Evolutionary conservation across 1,140 invertebrate species (phyloP).

Genomic region (Micrasema minimum): DNA sequence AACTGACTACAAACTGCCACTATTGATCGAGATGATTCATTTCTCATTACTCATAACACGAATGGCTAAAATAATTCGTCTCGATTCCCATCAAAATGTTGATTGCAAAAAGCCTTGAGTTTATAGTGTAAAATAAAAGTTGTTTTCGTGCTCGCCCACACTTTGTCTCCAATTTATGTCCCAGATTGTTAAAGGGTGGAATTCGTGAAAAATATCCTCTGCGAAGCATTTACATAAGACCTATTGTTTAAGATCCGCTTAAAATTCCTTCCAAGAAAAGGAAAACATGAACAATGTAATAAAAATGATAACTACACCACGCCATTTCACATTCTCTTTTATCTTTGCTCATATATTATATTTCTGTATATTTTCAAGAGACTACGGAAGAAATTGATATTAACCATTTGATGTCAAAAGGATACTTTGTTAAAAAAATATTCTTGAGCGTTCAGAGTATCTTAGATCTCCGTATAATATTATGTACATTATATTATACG

Average conservation of each 20-base stretch:
- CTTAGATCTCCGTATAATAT: too few species aligned
- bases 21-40: slow-evolving; percentile 35
- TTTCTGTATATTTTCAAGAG: too few species aligned
- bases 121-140: slow-evolving; percentile 18
- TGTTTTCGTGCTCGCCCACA: slow-evolving; percentile 15
- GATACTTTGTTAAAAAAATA: too few species aligned
- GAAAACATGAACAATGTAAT: neutral
- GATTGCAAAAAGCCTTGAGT: slow-evolving; percentile 14
- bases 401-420: too few species aligned
- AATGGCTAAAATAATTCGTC: slow-evolving; percentile 13
- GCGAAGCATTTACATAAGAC: neutral
- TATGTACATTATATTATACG: neutral
- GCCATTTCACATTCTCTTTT: neutral
- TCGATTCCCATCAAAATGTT: slow-evolving; percentile 25
- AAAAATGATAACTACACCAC: neutral
- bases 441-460: too few species aligned
- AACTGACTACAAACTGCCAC: neutral
- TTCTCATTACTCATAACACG: neutral
- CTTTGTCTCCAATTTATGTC: neutral
- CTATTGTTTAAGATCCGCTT: neutral
- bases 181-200: slow-evolving; percentile 6
- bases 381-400: too few species aligned
- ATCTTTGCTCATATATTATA: too few species aligned
- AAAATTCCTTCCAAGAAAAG: neutral
- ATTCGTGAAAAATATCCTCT: neutral